Evolutionary conservation across 2,888 invertebrate species (phyloP).

Genomic region (Acleris laterana): DNA sequence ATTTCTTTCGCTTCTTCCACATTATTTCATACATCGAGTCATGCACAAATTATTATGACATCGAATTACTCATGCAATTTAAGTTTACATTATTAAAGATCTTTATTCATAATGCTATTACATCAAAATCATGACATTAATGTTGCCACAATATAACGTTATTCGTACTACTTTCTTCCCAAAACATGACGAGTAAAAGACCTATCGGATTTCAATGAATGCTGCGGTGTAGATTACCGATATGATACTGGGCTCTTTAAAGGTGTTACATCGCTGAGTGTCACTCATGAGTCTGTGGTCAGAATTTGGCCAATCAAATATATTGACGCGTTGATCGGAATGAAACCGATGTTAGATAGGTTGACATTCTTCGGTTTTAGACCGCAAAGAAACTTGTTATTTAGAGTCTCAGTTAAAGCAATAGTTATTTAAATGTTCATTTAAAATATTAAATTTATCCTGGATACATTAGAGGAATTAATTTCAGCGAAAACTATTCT

Average conservation of each 20-base stretch:
- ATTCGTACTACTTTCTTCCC: constrained; percentile 15
- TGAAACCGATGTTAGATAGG: constrained; percentile 44
- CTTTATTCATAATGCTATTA: too few relatives aligned
- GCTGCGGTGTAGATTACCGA: constrained; percentile 48
- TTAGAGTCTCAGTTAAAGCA: constrained; percentile 36
- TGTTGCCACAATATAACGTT: constrained; percentile 5
- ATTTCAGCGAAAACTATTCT: too few relatives aligned
- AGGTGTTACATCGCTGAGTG: constrained; percentile 55
- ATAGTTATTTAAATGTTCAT: neutral
- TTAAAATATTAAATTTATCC: too few relatives aligned
- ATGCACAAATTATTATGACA: too few relatives aligned
- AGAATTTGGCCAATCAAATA: constrained; percentile 49
- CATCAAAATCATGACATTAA: neutral
- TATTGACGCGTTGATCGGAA: constrained; percentile 43
- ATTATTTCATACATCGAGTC: too few relatives aligned
- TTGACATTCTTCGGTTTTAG: constrained; percentile 49
- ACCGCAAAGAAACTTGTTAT: constrained; percentile 54
- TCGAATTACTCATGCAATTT: too few relatives aligned
- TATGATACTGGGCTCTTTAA: constrained; percentile 39
- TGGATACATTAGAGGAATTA: too few relatives aligned
- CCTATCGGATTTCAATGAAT: constrained; percentile 46
- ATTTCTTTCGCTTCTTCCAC: too few relatives aligned
- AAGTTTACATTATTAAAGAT: too few relatives aligned
- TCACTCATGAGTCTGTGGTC: constrained; percentile 61
- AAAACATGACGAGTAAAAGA: constrained; percentile 7